Evolutionary conservation across 2,888 invertebrate species (phyloP).

Genomic region (Polyommatus iphigenia): DNA sequence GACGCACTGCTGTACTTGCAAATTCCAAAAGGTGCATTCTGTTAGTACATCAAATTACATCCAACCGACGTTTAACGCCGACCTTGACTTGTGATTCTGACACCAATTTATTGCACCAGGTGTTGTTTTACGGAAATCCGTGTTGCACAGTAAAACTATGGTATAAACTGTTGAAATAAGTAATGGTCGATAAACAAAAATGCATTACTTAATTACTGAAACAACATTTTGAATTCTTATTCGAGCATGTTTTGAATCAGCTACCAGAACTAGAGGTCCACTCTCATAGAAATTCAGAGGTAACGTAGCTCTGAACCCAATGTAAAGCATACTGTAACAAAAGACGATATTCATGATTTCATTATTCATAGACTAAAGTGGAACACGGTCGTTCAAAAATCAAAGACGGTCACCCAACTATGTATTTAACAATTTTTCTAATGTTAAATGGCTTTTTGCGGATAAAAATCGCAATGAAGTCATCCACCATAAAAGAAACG

Average conservation of each 20-base stretch:
- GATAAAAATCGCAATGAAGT: constrained; percentile 21
- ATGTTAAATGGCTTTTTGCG: neutral
- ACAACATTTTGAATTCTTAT: neutral
- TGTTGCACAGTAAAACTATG: constrained; percentile 32
- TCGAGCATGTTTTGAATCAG: neutral
- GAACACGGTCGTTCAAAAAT: neutral
- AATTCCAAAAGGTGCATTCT: constrained; percentile 16
- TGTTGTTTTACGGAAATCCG: constrained; percentile 42
- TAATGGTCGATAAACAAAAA: neutral
- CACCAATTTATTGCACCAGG: constrained; percentile 38
- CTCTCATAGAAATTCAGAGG: neutral
- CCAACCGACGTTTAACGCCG: neutral
- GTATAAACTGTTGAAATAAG: neutral
- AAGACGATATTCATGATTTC: neutral
- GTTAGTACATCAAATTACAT: constrained; percentile 11
- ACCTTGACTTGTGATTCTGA: constrained; percentile 42
- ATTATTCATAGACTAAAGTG: neutral
- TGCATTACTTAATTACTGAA: neutral
- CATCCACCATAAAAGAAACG: constrained; percentile 26
- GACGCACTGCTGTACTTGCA: constrained; percentile 20
- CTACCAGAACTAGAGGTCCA: neutral
- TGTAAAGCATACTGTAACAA: neutral
- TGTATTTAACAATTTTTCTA: neutral
- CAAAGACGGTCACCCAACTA: neutral
- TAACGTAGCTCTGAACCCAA: no score